phyloP scores from a whole-genome alignment of 2,113 vertebrate genomes.

The Amblyopsis rosae region DNA sequence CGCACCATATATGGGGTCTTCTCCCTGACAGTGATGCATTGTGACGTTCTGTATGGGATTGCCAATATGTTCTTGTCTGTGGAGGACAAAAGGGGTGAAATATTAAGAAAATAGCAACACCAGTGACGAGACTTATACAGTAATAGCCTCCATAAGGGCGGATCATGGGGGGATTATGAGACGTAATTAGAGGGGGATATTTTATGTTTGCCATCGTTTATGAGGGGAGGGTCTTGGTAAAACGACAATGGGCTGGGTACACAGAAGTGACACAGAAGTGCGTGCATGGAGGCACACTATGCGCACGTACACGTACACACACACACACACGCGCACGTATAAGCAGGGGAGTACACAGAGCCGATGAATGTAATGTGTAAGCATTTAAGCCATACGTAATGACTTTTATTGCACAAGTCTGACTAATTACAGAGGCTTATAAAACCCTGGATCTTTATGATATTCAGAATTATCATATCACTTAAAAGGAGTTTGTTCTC shows the following conservation, averaged over 20 bases:
- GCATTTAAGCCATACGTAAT: constrained; percentile 56
- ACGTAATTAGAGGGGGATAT: constrained; percentile 66
- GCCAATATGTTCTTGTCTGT: constrained; percentile 15
- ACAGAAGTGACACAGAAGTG: neutral
- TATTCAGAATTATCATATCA: constrained; percentile 41
- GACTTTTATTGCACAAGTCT: constrained; percentile 63
- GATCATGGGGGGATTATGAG: constrained; percentile 62
- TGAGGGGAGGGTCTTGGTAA: constrained; percentile 48
- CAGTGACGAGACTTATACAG: constrained; percentile 11
- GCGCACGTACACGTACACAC: constrained; percentile 26
- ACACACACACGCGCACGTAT: neutral
- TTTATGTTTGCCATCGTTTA: constrained; percentile 63
- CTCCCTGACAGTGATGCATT: constrained; percentile 1
- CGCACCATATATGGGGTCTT: neutral
- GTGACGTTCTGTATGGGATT: constrained; percentile 15
- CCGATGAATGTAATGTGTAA: constrained; percentile 56
- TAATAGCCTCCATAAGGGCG: constrained; percentile 42
- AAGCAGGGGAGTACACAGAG: constrained; percentile 31
- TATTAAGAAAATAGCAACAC: constrained; percentile 13
- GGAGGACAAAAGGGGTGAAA: constrained; percentile 9
- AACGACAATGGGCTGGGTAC: constrained; percentile 30
- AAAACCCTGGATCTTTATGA: constrained; percentile 55
- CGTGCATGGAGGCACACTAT: neutral
- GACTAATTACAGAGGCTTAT: constrained; percentile 53
- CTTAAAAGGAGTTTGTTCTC: constrained; percentile 36